A percentile compares a stretch with the other conserved stretches of the same genome.
Evolutionary conservation across 2,797 vertebrate genomes (phyloP).

Genomic region (Bothrops alternatus): DNA sequence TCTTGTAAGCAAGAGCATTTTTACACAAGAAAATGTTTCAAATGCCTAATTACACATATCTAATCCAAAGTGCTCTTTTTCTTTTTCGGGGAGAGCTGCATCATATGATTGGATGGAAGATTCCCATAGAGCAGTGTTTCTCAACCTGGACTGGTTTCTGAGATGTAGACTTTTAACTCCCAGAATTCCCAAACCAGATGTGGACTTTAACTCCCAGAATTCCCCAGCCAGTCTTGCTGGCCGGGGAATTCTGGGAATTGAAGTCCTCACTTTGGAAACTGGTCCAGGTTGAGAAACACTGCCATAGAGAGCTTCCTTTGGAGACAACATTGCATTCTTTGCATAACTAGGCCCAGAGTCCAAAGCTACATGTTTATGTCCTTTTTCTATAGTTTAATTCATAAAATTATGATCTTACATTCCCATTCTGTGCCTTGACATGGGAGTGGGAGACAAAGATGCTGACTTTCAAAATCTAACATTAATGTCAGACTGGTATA

Average conservation of each 20-base stretch:
- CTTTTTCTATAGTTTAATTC: neutral
- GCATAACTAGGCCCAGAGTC: neutral
- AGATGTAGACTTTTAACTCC: no score
- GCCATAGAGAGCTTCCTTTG: slow-evolving; percentile 23
- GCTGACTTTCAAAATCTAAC: neutral
- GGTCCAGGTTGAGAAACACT: neutral
- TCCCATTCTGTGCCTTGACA: neutral
- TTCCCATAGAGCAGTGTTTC: neutral
- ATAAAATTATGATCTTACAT: neutral
- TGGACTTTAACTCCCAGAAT: no score
- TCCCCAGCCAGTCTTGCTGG: no score
- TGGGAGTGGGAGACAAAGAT: neutral
- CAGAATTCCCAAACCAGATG: no score
- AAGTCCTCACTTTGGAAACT: no score
- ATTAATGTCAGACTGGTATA: slow-evolving; percentile 20
- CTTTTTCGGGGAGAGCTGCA: neutral
- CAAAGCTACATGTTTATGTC: neutral
- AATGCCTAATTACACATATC: no score
- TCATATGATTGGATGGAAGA: neutral
- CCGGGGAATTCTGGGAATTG: no score
- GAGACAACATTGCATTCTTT: slow-evolving; percentile 25
- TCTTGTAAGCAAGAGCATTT: neutral
- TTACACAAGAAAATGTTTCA: neutral
- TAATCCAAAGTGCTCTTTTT: neutral
- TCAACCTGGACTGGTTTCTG: no score